Evolutionary conservation across 2,888 invertebrate species (phyloP), one percentile per base, ranked within the genome.

Genomic region (Ennomos fuscantarius): DNA sequence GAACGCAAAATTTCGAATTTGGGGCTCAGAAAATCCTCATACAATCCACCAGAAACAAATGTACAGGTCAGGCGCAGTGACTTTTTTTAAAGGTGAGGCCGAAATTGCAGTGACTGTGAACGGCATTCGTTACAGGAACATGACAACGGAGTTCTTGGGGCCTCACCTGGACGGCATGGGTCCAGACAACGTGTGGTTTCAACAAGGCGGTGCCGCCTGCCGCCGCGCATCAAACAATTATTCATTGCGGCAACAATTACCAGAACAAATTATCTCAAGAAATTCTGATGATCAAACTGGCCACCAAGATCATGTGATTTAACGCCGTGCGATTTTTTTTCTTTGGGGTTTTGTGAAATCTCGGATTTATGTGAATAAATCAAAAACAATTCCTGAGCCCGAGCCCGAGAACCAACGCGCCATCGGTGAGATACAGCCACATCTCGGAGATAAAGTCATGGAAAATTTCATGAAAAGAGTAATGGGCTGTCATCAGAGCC

Each of bases 251-350:
- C n/a, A n/a, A n/a, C n/a, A n/a, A n/a, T n/a, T n/a, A n/a, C n/a
- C n/a, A n/a, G n/a, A n/a, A n/a, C n/a, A n/a, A n/a, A n/a, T n/a
- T n/a, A 69, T 54, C 59, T n/a, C n/a, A n/a, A n/a, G 67, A 46
- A 56, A 56, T 41, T 52, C 43, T 55, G 43, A 58, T 56, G 47
- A n/a, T 55, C 51, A 60, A 60, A n/a, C 47, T 63, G 62, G 58
- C 58, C 63, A 61, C 59, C 62, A 39, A 62, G 55, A 56, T 62
- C 60, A 31, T 61, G 61, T 47, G 54, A 61, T 63, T 64, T 67
- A 55, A 60, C 56, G 42, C 60, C 11, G 10, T 32, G n/a, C n/a
- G n/a, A n/a, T n/a, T n/a, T n/a, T n/a, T n/a, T n/a, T n/a, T n/a
- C n/a, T n/a, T n/a, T n/a, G n/a, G n/a, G n/a, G n/a, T n/a, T n/a